A percentile compares a stretch with the other conserved stretches of the same genome.
These are phyloP conservation scores for Druon quercuslanigerum DNA, from an alignment of 1,140 invertebrate species.

Conservation along the genomic window DNA sequence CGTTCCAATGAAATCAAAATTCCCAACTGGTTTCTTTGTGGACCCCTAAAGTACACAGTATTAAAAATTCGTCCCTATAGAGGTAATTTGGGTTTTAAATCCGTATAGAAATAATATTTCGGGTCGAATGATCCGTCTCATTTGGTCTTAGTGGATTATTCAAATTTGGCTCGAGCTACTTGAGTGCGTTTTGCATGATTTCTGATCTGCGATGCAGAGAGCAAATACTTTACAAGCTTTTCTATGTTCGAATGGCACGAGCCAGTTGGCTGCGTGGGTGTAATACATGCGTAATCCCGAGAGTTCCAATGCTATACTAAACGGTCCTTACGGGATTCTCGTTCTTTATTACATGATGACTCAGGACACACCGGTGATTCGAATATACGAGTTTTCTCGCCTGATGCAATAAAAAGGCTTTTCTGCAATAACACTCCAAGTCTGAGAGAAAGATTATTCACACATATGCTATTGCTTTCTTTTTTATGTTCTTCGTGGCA, in stretches of 20 bases:
- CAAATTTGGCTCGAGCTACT: neutral
- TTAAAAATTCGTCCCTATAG: no score
- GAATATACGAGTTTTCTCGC: conserved; percentile 17
- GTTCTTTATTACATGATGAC: conserved; percentile 18
- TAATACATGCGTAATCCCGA: conserved; percentile 17
- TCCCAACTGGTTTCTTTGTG: no score
- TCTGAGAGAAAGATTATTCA: neutral
- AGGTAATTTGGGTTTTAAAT: neutral
- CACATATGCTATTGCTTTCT: conserved; percentile 3
- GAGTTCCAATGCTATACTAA: conserved; percentile 27
- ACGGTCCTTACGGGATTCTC: conserved; percentile 25
- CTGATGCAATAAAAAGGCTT: conserved; percentile 14
- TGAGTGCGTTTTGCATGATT: conserved; percentile 3
- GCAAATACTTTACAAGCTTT: neutral
- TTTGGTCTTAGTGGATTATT: neutral
- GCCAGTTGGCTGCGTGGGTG: conserved; percentile 4
- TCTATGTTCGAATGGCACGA: conserved; percentile 21
- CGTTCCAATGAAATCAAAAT: no score
- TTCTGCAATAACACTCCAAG: neutral
- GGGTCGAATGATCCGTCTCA: neutral
- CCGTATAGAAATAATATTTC: neutral
- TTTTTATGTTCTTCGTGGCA: neutral
- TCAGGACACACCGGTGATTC: conserved; percentile 2
- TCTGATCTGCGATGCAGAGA: neutral
- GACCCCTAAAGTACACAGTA: no score